Evolutionary conservation across 2,888 invertebrate species (phyloP).

Genomic region (Galerucella calmariensis): DNA sequence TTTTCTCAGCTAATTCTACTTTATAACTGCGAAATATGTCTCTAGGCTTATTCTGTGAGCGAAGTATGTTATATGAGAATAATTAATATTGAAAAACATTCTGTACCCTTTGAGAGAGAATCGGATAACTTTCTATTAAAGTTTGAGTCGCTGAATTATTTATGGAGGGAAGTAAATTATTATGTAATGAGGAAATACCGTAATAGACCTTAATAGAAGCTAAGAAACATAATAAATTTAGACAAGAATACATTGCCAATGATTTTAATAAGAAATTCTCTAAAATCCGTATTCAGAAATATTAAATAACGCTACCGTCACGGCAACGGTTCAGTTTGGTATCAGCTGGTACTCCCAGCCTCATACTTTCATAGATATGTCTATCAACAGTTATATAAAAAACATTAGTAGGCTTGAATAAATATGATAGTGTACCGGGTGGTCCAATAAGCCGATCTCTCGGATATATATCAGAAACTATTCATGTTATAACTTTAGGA

Average conservation of each 20-base stretch:
- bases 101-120: constrained; percentile 22
- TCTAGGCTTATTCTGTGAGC: neutral
- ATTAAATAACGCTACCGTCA: too few relatives aligned
- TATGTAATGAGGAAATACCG: constrained; percentile 1
- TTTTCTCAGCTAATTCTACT: neutral
- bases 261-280: neutral
- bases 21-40: constrained; percentile 1
- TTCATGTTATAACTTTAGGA: too few relatives aligned
- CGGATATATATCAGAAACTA: too few relatives aligned
- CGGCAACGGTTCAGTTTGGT: too few relatives aligned
- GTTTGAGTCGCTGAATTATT: constrained; percentile 31
- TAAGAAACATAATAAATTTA: neutral
- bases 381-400: too few relatives aligned
- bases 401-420: too few relatives aligned
- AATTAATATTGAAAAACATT: constrained; percentile 31
- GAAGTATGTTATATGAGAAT: constrained; percentile 18
- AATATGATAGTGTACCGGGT: too few relatives aligned
- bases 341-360: too few relatives aligned
- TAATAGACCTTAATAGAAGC: neutral
- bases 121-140: constrained; percentile 26
- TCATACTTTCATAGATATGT: too few relatives aligned
- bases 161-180: constrained; percentile 10
- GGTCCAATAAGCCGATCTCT: too few relatives aligned
- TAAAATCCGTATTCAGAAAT: too few relatives aligned
- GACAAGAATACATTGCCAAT: neutral